A percentile compares a stretch with the other conserved stretches of the same genome.
These are phyloP conservation scores for Meriones unguiculatus DNA, from an alignment of 2,113 vertebrate species.

Conservation along the genomic window DNA sequence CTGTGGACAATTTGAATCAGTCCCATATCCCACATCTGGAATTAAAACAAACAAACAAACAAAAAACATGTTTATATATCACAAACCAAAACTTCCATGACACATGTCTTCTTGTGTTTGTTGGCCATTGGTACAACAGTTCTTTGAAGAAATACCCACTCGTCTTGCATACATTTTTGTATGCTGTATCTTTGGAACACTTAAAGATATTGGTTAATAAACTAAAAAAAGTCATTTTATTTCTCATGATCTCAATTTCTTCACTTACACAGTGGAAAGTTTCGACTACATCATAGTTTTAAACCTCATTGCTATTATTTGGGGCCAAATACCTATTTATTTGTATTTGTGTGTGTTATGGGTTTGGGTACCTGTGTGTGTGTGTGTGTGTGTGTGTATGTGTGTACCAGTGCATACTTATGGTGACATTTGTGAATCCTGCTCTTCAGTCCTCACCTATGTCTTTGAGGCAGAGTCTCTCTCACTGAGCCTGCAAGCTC, in stretches of 20 bases:
- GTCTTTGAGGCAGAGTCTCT: not conserved
- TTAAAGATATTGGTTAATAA: not conserved
- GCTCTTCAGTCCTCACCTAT: not conserved
- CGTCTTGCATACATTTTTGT: not conserved
- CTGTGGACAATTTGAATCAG: too few relatives aligned
- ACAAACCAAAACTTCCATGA: too few relatives aligned
- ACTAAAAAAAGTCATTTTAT: not conserved
- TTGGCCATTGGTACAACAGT: not conserved
- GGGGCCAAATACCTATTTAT: not conserved
- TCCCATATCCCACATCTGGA: too few relatives aligned
- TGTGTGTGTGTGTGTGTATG: too few relatives aligned
- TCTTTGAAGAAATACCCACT: slow-evolving; percentile 39
- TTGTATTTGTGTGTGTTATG: too few relatives aligned
- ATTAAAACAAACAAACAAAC: too few relatives aligned
- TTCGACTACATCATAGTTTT: not conserved
- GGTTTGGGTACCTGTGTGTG: not conserved
- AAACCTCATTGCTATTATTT: not conserved
- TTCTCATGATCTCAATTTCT: not conserved
- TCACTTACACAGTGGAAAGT: not conserved
- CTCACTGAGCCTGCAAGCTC: not conserved
- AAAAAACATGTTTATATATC: too few relatives aligned
- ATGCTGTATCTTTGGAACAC: not conserved
- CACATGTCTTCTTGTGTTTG: not conserved
- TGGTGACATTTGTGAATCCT: not conserved
- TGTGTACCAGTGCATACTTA: not conserved